Conservation (phyloP, 1,140 invertebrate species). For the Odontomachus brunneus region DNA sequence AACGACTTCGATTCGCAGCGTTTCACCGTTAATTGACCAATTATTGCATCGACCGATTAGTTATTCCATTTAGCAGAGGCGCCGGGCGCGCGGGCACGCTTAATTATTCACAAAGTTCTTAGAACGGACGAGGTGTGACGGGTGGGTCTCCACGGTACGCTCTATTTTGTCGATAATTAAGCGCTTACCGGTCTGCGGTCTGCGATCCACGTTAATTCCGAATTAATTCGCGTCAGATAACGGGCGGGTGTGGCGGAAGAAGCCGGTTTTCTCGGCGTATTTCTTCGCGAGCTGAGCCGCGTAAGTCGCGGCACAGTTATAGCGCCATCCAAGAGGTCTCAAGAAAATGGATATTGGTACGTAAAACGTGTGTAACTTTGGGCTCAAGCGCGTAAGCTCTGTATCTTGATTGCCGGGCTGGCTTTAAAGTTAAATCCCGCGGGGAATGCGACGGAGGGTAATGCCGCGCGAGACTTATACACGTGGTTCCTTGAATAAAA, state of each 20-base stretch:
- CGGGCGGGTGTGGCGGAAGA: neutral
- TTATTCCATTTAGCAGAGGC: slow-evolving; percentile 67
- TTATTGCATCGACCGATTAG: slow-evolving; percentile 72
- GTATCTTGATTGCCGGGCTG: slow-evolving; percentile 62
- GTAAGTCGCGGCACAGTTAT: slow-evolving; percentile 49
- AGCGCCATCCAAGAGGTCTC: slow-evolving; percentile 17
- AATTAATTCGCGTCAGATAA: slow-evolving; percentile 42
- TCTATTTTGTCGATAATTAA: slow-evolving; percentile 62
- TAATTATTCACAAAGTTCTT: slow-evolving; percentile 71
- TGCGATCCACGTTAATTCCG: slow-evolving; percentile 28
- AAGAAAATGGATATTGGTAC: slow-evolving; percentile 69
- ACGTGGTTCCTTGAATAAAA: slow-evolving; percentile 61
- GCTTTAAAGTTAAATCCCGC: slow-evolving; percentile 71
- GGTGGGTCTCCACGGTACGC: slow-evolving; percentile 34
- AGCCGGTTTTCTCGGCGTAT: slow-evolving; percentile 8
- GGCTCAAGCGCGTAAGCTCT: slow-evolving; percentile 56
- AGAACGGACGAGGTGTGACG: slow-evolving; percentile 43
- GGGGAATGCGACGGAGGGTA: slow-evolving; percentile 38
- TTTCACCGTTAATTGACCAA: slow-evolving; percentile 55
- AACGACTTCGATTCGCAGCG: too few species aligned
- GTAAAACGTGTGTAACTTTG: slow-evolving; percentile 67
- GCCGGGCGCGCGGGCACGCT: slow-evolving; percentile 30
- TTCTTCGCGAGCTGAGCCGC: slow-evolving; percentile 35
- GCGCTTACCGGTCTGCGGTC: slow-evolving; percentile 15
- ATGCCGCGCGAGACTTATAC: slow-evolving; percentile 29